Conservation (phyloP, 2,113 vertebrate species). For the Aptenodytes forsteri region DNA sequence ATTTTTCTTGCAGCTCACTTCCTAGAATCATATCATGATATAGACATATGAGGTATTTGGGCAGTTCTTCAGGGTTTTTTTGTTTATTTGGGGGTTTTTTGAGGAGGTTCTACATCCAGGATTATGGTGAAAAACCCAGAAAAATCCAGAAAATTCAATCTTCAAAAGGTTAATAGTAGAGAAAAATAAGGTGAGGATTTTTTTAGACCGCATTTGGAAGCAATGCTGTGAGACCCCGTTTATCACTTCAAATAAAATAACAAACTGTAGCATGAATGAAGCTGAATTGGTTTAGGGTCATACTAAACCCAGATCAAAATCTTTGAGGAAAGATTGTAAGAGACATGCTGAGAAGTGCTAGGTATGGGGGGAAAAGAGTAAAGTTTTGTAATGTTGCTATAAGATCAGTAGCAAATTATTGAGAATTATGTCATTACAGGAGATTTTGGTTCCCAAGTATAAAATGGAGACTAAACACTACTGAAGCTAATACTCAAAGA, state of each 20-base stretch:
- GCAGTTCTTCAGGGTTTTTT: not conserved
- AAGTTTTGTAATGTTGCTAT: not conserved
- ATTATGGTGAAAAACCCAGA: not conserved
- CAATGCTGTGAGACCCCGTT: not conserved
- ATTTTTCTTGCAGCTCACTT: not conserved
- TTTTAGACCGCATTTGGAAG: not conserved
- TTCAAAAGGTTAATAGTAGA: not conserved
- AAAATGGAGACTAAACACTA: not conserved
- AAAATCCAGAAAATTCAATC: not conserved
- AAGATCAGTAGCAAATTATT: not conserved
- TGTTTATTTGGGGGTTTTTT: not conserved
- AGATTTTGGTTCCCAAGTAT: not conserved
- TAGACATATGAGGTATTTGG: not conserved
- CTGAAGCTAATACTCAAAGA: not conserved
- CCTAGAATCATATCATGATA: not conserved
- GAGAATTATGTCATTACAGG: not conserved
- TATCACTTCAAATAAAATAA: not conserved
- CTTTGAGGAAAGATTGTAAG: not conserved
- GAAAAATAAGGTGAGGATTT: not conserved
- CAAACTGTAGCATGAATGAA: not conserved
- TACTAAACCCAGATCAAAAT: not conserved
- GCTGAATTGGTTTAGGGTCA: not conserved
- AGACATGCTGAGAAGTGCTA: not conserved
- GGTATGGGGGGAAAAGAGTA: too few relatives aligned
- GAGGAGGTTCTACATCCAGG: not conserved